Percentiles rank a stretch among this genome's conserved stretches.
Conservation (phyloP, 2,113 vertebrate genomes). For the Triplophysa rosa region DNA sequence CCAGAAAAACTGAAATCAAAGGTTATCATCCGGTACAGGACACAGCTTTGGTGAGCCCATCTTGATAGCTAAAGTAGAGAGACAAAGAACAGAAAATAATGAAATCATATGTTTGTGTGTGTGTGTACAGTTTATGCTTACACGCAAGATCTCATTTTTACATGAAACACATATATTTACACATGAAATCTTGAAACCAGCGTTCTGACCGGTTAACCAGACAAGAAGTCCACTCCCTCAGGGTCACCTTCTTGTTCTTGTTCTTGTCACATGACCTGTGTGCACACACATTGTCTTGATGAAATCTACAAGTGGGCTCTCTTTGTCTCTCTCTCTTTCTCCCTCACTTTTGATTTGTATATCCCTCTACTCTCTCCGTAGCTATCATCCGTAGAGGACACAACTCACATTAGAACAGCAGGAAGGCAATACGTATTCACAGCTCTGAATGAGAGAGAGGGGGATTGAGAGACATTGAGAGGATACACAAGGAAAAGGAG, state of each 20-base stretch:
- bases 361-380: constrained; percentile 5
- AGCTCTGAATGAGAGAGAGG: constrained; percentile 55
- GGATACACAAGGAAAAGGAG: constrained; percentile 34
- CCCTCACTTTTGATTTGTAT: background rate
- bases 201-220: constrained; percentile 71
- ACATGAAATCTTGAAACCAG: constrained; percentile 69
- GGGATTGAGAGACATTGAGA: constrained; percentile 15
- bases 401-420: constrained; percentile 64
- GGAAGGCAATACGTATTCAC: constrained; percentile 74
- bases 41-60: constrained; percentile 64
- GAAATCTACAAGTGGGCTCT: constrained; percentile 37
- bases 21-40: constrained; percentile 41
- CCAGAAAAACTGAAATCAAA: constrained; percentile 43
- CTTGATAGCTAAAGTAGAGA: constrained; percentile 60
- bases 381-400: constrained; percentile 67
- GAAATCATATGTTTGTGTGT: background rate
- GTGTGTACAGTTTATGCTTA: background rate
- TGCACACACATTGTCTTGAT: background rate
- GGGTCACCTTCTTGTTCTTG: constrained; percentile 75
- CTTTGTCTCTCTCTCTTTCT: constrained; percentile 53
- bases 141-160: background rate
- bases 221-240: constrained; percentile 73
- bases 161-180: constrained; percentile 57
- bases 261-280: constrained; percentile 72
- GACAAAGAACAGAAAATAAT: constrained; percentile 32